phyloP scores from a whole-genome alignment of 2,113 vertebrate genomes.

The Daphoenositta chrysoptera region DNA sequence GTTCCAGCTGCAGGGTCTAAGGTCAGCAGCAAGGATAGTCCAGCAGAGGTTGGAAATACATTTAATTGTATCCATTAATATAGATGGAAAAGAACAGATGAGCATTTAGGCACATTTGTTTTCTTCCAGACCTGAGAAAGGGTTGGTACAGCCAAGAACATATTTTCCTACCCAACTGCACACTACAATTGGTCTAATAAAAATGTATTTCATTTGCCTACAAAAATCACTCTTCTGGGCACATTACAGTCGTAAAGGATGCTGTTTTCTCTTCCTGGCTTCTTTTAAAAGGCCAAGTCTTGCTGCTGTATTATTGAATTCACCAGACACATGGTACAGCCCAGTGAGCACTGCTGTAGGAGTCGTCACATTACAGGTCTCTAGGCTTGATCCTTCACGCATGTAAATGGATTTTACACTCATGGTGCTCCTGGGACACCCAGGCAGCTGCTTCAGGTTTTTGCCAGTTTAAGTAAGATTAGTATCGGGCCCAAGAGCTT shows the following conservation, averaged over 20 bases:
- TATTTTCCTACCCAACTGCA: neutral
- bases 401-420: conserved; percentile 37
- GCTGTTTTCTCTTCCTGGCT: neutral
- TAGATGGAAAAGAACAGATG: neutral
- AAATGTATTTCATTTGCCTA: conserved; percentile 7
- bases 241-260: neutral
- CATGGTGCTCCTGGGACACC: neutral
- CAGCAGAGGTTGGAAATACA: neutral
- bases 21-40: neutral
- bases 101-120: neutral
- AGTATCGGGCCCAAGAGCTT: neutral
- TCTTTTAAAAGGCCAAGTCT: neutral
- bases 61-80: neutral
- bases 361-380: neutral
- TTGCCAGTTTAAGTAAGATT: neutral
- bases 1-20: neutral
- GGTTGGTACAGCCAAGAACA: neutral
- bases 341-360: neutral
- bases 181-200: neutral
- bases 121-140: neutral
- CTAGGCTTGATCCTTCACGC: neutral
- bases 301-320: neutral
- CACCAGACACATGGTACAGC: neutral
- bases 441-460: conserved; percentile 15
- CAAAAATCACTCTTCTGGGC: neutral